Conservation (phyloP, 2,888 invertebrate genomes). For the Matsumyia berberina region DNA sequence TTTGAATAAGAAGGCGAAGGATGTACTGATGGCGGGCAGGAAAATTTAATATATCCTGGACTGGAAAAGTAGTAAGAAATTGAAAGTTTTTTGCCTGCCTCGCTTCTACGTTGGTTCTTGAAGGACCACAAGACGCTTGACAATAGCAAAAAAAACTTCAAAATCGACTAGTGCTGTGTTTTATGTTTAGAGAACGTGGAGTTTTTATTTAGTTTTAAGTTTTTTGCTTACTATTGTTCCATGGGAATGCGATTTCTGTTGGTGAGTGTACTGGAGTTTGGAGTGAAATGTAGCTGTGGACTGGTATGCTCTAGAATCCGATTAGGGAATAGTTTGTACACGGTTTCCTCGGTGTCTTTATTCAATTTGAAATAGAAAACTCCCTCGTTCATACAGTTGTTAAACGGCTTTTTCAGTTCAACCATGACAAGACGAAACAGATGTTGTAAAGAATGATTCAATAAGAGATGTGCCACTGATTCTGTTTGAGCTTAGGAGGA, state of each 20-base stretch:
- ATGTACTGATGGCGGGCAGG: not conserved
- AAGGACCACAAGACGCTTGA: not conserved
- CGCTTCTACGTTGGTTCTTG: not conserved
- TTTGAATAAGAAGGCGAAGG: slow-evolving; percentile 7
- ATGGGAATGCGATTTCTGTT: not conserved
- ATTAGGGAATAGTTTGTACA: too few relatives aligned
- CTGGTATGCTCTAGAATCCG: too few relatives aligned
- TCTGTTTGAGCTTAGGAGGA: too few relatives aligned
- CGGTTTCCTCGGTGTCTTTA: too few relatives aligned
- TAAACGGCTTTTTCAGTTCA: too few relatives aligned
- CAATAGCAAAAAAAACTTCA: not conserved
- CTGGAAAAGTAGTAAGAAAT: slow-evolving; percentile 10
- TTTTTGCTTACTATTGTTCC: slow-evolving; percentile 12
- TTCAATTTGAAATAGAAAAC: too few relatives aligned
- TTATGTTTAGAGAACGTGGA: not conserved
- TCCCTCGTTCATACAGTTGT: too few relatives aligned
- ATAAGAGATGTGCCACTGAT: too few relatives aligned
- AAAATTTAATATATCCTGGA: slow-evolving; percentile 32
- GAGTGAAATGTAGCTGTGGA: not conserved
- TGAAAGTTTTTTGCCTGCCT: slow-evolving; percentile 20
- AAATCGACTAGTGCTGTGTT: slow-evolving; percentile 28
- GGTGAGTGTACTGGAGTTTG: not conserved
- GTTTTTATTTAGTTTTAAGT: not conserved
- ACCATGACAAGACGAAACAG: too few relatives aligned
- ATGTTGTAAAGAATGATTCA: too few relatives aligned